Evolutionary conservation across 2,113 vertebrate species (phyloP), one percentile per base, ranked within the genome.

Genomic region (Taurulus bubalis): DNA sequence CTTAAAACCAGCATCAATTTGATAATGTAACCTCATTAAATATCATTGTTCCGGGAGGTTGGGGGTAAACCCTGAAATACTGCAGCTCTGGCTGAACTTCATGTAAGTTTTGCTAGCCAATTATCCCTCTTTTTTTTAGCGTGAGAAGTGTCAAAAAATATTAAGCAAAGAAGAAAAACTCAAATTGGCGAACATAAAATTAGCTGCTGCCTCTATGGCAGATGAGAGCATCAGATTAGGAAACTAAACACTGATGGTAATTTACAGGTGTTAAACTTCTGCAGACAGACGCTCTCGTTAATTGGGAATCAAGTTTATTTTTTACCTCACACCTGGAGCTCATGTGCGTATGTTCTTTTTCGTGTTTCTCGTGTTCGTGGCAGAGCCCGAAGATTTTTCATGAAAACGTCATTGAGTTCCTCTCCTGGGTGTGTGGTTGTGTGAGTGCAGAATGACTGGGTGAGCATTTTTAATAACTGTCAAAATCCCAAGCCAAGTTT

Each of bases 251-350:
- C 40, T 3, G 34, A 82, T 75, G 59, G 72, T 83, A 83, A 88
- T 85, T 45, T 79, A 63, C 68, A 84, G 71, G 77, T 87, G 81
- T 87, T 87, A 82, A 87, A 90, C 59, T 53, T 82, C 58, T 63
- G 53, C 65, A 70, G 36, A 42, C 71, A 74, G 55, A 76, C 40
- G 28, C 18, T 58, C 64, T 63, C 26, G 63, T 77, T 86, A 79
- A 85, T 75, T 89, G 80, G 66, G 84, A 24, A 66, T 65, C 11
- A 11, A 32, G 4, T 55, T 83, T 78, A 34, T 38, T 79, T 65
- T 59, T 42, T 6, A 55, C 16, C 55, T 36, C 58, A 76, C 51
- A 82, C 79, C 60, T 82, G 58, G 66, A 62, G 56, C 22, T 8
- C 18, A 14, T 6, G 18, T 28, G 34, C 47, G 34, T 60, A 1